Evolutionary conservation across 2,113 vertebrate genomes (phyloP).

Genomic region (Cinclus cinclus): DNA sequence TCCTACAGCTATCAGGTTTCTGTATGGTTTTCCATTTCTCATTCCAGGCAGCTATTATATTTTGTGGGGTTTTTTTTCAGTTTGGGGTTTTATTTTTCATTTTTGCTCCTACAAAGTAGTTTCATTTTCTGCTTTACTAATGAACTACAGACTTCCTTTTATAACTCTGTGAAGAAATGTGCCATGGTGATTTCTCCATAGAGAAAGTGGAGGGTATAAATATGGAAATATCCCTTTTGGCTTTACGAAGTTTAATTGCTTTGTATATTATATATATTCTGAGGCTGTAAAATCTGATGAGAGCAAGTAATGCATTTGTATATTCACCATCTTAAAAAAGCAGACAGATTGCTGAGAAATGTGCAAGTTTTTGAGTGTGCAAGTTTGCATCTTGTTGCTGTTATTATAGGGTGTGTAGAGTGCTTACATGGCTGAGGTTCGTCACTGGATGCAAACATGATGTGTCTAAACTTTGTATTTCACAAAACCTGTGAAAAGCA

Average conservation of each 20-base stretch:
- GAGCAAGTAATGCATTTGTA: not conserved
- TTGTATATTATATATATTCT: constrained; percentile 29
- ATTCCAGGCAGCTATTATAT: not conserved
- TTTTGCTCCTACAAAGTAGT: not conserved
- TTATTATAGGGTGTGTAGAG: not conserved
- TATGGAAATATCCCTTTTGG: constrained; percentile 27
- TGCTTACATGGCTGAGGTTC: not conserved
- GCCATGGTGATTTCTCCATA: constrained; percentile 5
- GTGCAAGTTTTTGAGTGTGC: not conserved
- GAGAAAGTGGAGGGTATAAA: constrained; percentile 17
- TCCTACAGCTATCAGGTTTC: not conserved
- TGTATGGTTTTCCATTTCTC: not conserved
- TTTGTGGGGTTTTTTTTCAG: not conserved
- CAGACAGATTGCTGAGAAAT: not conserved
- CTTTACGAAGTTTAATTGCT: constrained; percentile 38
- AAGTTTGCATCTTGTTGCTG: not conserved
- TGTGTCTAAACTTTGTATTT: not conserved
- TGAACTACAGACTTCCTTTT: constrained; percentile 20
- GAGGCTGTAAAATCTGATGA: constrained; percentile 6
- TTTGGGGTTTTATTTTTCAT: not conserved
- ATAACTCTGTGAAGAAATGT: constrained; percentile 3
- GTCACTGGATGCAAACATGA: not conserved
- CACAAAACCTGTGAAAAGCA: not conserved
- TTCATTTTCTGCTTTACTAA: not conserved
- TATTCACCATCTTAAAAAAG: not conserved